A percentile compares a stretch with the other conserved stretches of the same genome.
Conservation (phyloP, 2,113 vertebrate species). For the Phalacrocorax brasilianus region DNA sequence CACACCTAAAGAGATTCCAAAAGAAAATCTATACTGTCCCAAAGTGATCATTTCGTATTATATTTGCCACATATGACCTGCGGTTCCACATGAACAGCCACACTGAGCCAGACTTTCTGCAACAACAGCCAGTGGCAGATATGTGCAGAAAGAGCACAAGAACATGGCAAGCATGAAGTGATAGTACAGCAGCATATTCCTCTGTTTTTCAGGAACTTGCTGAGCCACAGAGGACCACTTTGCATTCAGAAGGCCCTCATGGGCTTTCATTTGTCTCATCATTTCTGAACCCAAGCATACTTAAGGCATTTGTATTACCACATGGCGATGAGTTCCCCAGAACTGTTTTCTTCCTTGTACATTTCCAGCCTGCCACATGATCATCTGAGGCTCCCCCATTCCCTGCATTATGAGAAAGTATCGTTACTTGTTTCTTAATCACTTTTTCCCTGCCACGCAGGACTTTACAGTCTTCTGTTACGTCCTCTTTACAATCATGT, state of each 20-base stretch:
- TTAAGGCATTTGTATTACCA: fast-evolving
- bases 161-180: background rate
- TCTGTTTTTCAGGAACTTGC: background rate
- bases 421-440: background rate
- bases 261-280: background rate
- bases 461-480: background rate
- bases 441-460: background rate
- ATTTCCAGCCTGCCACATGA: background rate
- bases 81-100: background rate
- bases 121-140: background rate
- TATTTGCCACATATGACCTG: background rate
- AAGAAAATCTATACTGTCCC: background rate
- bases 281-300: background rate
- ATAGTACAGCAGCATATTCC: background rate
- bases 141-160: background rate
- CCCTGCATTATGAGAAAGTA: background rate
- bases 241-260: background rate
- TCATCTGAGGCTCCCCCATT: fast-evolving
- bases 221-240: background rate
- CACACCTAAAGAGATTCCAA: background rate
- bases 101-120: background rate
- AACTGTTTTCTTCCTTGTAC: too few relatives aligned
- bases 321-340: background rate
- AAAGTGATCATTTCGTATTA: background rate
- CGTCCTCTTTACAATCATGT: background rate